Percentiles rank a stretch among this genome's conserved stretches.
Evolutionary conservation across 2,113 vertebrate genomes (phyloP).

Genomic region (Prunella fulvescens): DNA sequence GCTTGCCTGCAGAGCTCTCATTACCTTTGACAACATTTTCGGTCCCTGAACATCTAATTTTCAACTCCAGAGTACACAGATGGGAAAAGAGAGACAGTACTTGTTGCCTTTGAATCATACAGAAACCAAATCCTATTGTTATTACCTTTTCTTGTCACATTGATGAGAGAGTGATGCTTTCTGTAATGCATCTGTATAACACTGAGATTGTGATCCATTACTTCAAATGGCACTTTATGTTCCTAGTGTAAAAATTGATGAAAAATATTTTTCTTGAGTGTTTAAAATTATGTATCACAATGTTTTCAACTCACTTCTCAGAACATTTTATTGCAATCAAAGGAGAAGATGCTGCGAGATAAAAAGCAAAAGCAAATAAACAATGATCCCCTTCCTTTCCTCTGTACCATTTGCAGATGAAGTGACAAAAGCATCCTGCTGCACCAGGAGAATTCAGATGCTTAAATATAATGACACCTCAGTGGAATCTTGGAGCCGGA

Average conservation of each 20-base stretch:
- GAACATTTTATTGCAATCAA: background rate
- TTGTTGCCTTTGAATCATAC: conserved; percentile 5
- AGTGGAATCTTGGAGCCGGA: background rate
- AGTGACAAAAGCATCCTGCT: background rate
- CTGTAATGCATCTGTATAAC: background rate
- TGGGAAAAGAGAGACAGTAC: conserved; percentile 2
- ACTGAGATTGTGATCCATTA: background rate
- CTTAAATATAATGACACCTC: background rate
- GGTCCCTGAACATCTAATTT: conserved; percentile 66
- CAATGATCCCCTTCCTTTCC: background rate
- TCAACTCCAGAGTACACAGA: conserved; percentile 36
- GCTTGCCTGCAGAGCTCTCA: conserved; percentile 50
- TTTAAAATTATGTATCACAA: background rate
- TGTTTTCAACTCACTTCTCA: background rate
- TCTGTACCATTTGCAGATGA: background rate
- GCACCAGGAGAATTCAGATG: background rate
- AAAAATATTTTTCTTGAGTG: background rate
- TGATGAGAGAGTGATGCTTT: conserved; percentile 18
- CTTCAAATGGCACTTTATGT: background rate
- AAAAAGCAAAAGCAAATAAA: background rate
- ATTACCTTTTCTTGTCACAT: conserved; percentile 11
- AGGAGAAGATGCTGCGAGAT: background rate
- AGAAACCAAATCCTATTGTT: conserved; percentile 22
- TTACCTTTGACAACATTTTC: conserved; percentile 67
- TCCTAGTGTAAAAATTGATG: background rate